Conservation (phyloP, 2,113 vertebrate species). For the Todiramphus saurophagus region DNA sequence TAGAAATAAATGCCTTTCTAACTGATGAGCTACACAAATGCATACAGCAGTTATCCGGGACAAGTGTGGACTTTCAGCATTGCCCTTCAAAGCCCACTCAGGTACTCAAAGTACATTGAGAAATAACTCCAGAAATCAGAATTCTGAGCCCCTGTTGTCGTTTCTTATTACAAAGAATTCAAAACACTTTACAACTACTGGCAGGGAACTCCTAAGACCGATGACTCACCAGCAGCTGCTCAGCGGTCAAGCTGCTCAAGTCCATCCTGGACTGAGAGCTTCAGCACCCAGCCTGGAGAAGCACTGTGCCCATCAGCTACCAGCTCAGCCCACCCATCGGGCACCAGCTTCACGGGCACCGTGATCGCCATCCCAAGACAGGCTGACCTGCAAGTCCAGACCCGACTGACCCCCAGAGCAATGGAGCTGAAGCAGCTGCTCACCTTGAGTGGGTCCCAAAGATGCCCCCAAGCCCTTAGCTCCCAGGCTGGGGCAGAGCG, state of each 20-base stretch:
- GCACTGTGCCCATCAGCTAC: accelerated
- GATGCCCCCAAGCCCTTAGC: accelerated
- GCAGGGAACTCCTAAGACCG: neutral
- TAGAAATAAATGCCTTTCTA: neutral
- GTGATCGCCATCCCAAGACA: accelerated
- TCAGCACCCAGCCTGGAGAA: neutral
- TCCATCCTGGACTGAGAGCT: neutral
- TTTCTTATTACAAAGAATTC: neutral
- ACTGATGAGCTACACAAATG: neutral
- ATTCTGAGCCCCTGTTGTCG: neutral
- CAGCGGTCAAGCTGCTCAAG: neutral
- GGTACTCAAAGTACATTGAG: accelerated
- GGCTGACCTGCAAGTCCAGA: neutral
- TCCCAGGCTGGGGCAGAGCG: neutral
- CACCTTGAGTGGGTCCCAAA: neutral
- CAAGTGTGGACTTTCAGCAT: neutral
- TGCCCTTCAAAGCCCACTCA: neutral
- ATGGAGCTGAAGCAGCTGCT: neutral
- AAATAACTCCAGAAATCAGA: neutral
- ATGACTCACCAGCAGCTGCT: neutral
- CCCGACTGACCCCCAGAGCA: accelerated
- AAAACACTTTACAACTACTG: neutral
- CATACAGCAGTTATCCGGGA: neutral
- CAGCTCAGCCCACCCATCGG: accelerated
- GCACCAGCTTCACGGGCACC: accelerated